Base-by-base conservation (phyloP, 2,113 vertebrate species). In the Pipa parva region DNA sequence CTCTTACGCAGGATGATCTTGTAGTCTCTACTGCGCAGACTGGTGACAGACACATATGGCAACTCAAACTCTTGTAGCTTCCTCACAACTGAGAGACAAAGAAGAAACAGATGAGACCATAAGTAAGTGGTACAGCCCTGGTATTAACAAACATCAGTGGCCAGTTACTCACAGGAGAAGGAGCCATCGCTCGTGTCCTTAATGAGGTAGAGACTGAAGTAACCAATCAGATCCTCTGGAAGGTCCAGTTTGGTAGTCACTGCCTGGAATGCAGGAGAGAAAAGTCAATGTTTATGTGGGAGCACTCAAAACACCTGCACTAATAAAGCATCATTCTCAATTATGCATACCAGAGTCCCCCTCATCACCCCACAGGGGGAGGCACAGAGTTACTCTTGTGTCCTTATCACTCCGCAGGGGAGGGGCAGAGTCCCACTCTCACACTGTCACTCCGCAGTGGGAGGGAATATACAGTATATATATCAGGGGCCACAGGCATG, bases 21-120 rank as follows among this genome's bases (percentile, higher is more conserved):
- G 83, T 93, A 97, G 42, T 97, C 93, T 0, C 93, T 78, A 82
- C 83, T 93, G 71, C 76, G 89, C 71, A 98, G 88, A 82, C 97
- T 98, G 84, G 92, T 94, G 59, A 98, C 92, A 0, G 97, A 99
- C 15, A 99, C 94, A 0, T 96, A 99, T 0, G 97, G 97, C 82
- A 99, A 83, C 84, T 99, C 97, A 39, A 99, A 99, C 73, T 99
- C 97, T 83, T 99, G 97, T 81, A 99, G 88, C 83, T 97, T 98
- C 77, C 97, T 84, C 72, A 98, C 90, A n/a, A 97, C 97, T 99
- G 73, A 11, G 42, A 20, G 15, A 17, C 39, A 68, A 50, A 21
- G 18, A 59, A 55, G 25, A 54, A 33, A 36, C 4, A 1, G 15
- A 36, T 36, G 31, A 5, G 21, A 6, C 2, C 4, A 54, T 20